Conservation (phyloP, 1,140 invertebrate genomes). For the Leptinotarsa lineolata region DNA sequence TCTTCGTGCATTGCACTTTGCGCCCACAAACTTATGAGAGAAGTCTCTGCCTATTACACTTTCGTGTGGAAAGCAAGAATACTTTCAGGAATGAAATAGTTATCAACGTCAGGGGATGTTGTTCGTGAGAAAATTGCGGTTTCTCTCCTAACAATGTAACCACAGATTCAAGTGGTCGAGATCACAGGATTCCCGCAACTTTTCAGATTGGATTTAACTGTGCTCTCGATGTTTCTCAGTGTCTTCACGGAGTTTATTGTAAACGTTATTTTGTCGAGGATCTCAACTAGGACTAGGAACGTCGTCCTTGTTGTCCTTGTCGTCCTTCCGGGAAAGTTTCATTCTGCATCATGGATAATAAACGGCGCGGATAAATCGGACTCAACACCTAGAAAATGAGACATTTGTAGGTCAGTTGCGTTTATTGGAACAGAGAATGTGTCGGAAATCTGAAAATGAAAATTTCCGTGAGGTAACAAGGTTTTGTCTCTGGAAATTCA, state of each 20-base stretch:
- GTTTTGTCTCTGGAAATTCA: too few species aligned
- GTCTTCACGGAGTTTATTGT: conserved; percentile 18
- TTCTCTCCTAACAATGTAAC: conserved; percentile 4
- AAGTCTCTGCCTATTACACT: neutral
- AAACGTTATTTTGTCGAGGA: conserved; percentile 18
- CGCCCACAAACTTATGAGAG: neutral
- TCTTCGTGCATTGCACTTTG: neutral
- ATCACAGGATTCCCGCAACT: conserved; percentile 8
- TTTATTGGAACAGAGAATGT: neutral
- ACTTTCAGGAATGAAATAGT: neutral
- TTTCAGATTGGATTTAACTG: conserved; percentile 24
- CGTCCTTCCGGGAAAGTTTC: conserved; percentile 4
- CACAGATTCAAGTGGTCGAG: neutral
- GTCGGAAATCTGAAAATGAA: too few species aligned
- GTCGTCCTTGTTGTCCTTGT: neutral
- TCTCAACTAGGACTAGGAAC: neutral
- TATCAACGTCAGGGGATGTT: neutral
- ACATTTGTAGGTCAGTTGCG: neutral
- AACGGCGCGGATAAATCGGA: neutral
- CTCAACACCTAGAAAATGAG: neutral
- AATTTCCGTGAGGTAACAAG: too few species aligned
- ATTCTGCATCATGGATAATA: conserved; percentile 1
- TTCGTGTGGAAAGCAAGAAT: neutral
- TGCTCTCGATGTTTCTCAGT: conserved; percentile 5
- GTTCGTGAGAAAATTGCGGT: neutral